phyloP scores from a whole-genome alignment of 2,888 invertebrate species.

The Lochmaea capreae region DNA sequence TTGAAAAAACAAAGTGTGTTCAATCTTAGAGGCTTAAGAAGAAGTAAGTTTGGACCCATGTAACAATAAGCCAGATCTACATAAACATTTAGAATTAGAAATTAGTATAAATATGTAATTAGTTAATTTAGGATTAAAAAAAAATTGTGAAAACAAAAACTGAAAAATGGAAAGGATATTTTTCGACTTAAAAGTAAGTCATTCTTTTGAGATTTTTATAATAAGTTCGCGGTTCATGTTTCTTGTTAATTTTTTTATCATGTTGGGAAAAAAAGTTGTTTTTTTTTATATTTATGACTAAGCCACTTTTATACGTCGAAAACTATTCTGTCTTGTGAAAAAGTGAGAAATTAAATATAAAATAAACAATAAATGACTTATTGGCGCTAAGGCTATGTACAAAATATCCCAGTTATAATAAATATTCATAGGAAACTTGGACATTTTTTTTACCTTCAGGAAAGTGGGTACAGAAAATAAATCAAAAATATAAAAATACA shows the following conservation, averaged over 20 bases:
- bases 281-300: conserved; percentile 24
- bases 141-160: conserved; percentile 8
- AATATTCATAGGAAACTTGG: conserved; percentile 41
- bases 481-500: neutral
- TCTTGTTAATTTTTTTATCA: neutral
- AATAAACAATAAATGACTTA: conserved; percentile 49
- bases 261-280: conserved; percentile 5
- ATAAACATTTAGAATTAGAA: conserved; percentile 6
- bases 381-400: conserved; percentile 57
- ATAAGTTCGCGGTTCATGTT: neutral
- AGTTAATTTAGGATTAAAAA: conserved; percentile 6
- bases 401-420: conserved; percentile 59
- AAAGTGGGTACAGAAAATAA: neutral
- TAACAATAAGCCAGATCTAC: conserved; percentile 25
- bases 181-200: conserved; percentile 17
- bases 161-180: conserved; percentile 30
- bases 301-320: conserved; percentile 24
- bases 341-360: conserved; percentile 58
- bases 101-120: conserved; percentile 22
- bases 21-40: conserved; percentile 41
- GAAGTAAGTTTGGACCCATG: conserved; percentile 28
- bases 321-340: conserved; percentile 41
- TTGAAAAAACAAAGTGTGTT: conserved; percentile 43
- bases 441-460: neutral
- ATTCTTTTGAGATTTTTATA: neutral